Evolutionary conservation across 2,113 vertebrate species (phyloP).

Genomic region (Ceyx cyanopectus): DNA sequence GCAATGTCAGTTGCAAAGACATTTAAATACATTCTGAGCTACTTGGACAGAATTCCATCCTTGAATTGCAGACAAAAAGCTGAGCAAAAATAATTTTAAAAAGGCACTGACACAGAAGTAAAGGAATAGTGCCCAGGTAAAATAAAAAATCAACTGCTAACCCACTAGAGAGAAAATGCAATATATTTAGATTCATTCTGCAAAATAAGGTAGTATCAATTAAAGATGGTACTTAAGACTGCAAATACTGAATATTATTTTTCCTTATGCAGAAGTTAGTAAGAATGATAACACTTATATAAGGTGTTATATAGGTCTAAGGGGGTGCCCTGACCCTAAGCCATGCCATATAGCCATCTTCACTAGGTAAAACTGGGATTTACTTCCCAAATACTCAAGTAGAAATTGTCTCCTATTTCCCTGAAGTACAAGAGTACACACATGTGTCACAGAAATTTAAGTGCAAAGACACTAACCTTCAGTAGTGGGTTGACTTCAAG

Average conservation of each 20-base stretch:
- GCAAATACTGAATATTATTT: neutral
- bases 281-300: neutral
- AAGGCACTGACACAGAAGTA: neutral
- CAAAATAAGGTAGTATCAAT: neutral
- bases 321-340: too few relatives aligned
- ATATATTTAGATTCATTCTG: neutral
- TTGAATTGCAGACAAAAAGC: neutral
- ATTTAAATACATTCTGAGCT: neutral
- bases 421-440: neutral
- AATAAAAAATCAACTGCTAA: neutral
- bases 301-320: too few relatives aligned
- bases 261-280: neutral
- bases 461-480: neutral
- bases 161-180: rapidly evolving
- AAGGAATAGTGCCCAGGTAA: neutral
- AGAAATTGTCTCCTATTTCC: neutral
- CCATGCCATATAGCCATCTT: neutral
- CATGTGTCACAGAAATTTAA: neutral
- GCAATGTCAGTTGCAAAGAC: neutral
- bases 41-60: neutral
- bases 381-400: neutral
- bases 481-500: neutral
- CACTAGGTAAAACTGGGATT: neutral
- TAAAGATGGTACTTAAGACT: neutral
- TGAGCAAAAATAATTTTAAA: neutral